Conservation (phyloP, 2,888 invertebrate species). For the Auanema freiburgensis region DNA sequence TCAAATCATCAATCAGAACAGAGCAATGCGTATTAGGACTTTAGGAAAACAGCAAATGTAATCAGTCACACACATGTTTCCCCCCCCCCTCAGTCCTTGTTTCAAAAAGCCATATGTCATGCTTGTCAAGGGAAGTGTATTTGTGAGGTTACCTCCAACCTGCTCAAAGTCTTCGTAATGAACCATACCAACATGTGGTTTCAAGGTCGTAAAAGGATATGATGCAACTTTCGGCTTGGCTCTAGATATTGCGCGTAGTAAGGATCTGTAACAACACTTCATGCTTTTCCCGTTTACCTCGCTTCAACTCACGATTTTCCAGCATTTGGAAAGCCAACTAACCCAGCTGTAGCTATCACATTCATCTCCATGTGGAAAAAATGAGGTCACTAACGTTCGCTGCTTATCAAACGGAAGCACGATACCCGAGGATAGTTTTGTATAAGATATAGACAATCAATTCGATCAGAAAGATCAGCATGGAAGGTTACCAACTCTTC, state of each 20-base stretch:
- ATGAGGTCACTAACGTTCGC: too few species aligned
- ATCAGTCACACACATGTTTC: too few species aligned
- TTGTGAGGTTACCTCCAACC: conserved; percentile 72
- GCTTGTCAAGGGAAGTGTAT: neutral
- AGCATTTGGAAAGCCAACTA: conserved; percentile 87
- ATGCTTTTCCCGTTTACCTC: neutral
- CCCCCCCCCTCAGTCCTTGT: conserved; percentile 2
- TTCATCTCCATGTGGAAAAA: too few species aligned
- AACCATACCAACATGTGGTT: conserved; percentile 84
- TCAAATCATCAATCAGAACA: neutral
- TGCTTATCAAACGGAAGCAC: too few species aligned
- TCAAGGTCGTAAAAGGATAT: conserved; percentile 88
- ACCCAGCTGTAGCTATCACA: conserved; percentile 84
- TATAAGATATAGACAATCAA: too few species aligned
- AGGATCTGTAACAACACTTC: conserved; percentile 67
- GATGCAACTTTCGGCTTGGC: conserved; percentile 87
- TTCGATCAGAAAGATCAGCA: too few species aligned
- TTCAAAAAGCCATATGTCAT: neutral
- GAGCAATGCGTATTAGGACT: neutral
- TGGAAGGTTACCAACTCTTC: too few species aligned
- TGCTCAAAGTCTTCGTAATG: conserved; percentile 87
- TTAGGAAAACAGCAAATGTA: too few species aligned
- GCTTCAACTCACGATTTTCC: conserved; percentile 77
- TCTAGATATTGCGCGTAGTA: conserved; percentile 80
- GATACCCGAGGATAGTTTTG: too few species aligned